phyloP scores from a whole-genome alignment of 2,797 vertebrate species.

The Petrocephalus sullivani region DNA sequence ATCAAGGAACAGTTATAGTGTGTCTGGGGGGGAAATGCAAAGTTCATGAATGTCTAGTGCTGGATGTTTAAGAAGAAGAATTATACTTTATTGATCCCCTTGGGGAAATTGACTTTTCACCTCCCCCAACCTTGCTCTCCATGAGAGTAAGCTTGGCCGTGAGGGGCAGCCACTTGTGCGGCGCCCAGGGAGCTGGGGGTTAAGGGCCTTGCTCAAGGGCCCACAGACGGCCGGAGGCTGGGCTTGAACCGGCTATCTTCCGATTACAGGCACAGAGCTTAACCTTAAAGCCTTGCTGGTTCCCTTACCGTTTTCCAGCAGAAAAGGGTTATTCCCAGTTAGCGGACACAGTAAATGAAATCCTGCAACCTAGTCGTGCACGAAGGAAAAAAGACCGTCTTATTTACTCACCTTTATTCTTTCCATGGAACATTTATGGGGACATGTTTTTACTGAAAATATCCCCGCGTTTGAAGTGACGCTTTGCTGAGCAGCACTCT shows the following conservation, averaged over 20 bases:
- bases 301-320: background rate
- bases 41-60: background rate
- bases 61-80: background rate
- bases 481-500: conserved; percentile 39
- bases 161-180: no score
- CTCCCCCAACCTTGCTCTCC: no score
- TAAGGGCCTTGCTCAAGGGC: no score
- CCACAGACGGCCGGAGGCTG: no score
- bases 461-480: conserved; percentile 23
- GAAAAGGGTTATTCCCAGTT: background rate
- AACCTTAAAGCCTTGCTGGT: background rate
- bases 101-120: no score
- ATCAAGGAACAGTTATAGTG: background rate
- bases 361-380: background rate
- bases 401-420: background rate
- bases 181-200: no score
- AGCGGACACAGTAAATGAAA: background rate
- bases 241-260: no score
- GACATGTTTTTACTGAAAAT: conserved; percentile 16
- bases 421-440: background rate
- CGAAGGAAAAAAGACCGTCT: background rate
- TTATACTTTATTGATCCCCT: no score
- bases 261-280: no score
- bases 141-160: no score
- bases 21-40: background rate